Evolutionary conservation across 2,888 invertebrate genomes (phyloP), one percentile per base, ranked within the genome.

Genomic region (Limnephilus lunatus): DNA sequence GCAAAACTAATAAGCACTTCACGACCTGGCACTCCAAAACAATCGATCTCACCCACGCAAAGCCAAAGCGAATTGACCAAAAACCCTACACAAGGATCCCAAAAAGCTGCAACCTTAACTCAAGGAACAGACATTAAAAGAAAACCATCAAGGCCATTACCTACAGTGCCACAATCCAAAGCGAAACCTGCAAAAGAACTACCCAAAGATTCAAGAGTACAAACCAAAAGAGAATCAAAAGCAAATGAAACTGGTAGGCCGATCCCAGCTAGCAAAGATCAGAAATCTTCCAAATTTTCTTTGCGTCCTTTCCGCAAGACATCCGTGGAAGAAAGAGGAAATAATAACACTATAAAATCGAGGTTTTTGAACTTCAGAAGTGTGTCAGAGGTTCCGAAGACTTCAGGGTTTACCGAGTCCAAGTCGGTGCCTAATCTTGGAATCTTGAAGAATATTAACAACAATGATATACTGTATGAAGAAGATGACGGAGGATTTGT

Each of bases 341-440:
- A 86, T 4, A 44, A 86, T 14, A 31, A 81, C 9, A 68, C 80
- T n/a, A 91, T 68, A 11, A 83, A 81, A 87, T 30, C 89, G n/a
- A 91, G 90, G 25, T 91, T 92, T 39, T 81, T 91, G 14, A 86
- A 88, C 15, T 89, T 91, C 81, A 91, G 81, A 82, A 82, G 91
- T 81, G 25, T 81, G 3, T n/a, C 89, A 1, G 85, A 89, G n/a
- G 53, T 14, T 14, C 48, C 32, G 7, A 81, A 81, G 85, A 30
- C 30, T 39, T 11, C 68, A 2, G 85, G 85, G 0, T 48, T 90
- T 25, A 31, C 44, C 25, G 35, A 3, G 30, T 90, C 90, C 39
- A 93, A 93, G 68, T 93, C 93, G 25, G 90, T 87, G 9, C 91
- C 93, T 2, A 92, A 93, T 85, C 44, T 93, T 30, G 86, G 31